Percentiles rank a stretch among this genome's conserved stretches.
phyloP scores from a whole-genome alignment of 2,888 invertebrate genomes.

The Dolichomitus sp. region DNA sequence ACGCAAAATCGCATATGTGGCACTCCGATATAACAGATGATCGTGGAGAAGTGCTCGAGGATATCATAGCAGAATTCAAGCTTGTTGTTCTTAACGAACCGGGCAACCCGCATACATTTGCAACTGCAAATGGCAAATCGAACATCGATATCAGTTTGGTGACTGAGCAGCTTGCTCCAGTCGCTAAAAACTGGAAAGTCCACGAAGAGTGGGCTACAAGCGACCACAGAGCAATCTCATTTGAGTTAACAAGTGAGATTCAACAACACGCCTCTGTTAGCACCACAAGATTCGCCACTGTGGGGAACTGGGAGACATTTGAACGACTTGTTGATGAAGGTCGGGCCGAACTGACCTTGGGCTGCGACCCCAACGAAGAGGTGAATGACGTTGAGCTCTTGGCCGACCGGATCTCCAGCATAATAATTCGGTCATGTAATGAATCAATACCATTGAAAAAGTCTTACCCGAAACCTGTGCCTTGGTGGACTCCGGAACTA shows the following conservation, averaged over 20 bases:
- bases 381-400: background rate
- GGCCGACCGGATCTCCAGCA: background rate
- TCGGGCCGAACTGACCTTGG: too few species aligned
- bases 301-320: background rate
- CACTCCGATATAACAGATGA: background rate
- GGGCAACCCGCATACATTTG: background rate
- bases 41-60: conserved; percentile 12
- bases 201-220: conserved; percentile 16
- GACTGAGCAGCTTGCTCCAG: background rate
- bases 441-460: background rate
- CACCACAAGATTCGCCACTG: background rate
- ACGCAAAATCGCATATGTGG: conserved; percentile 51
- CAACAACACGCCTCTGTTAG: too few species aligned
- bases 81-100: conserved; percentile 18
- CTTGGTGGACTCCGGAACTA: background rate
- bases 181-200: conserved; percentile 27
- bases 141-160: conserved; percentile 57
- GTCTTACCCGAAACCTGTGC: background rate
- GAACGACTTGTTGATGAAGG: background rate
- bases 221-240: conserved; percentile 42
- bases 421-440: background rate
- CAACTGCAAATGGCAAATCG: background rate
- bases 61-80: conserved; percentile 19
- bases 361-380: background rate
- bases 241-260: background rate